Percentiles rank a stretch among this genome's conserved stretches.
Conservation (phyloP, 1,140 invertebrate genomes). For the Drosophila pandora region DNA sequence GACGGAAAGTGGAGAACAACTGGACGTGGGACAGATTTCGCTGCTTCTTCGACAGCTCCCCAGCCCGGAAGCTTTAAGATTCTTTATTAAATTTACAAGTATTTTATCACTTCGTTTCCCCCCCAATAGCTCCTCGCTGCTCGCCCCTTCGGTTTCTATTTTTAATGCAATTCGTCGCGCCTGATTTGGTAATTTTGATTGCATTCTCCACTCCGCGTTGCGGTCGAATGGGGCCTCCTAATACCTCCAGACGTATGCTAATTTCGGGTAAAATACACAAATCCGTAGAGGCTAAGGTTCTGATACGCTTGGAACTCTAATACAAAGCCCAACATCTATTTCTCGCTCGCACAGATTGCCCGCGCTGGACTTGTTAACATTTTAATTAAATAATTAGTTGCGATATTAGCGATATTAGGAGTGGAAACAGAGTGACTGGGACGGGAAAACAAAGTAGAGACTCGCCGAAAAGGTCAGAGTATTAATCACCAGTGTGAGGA, state of each 20-base stretch:
- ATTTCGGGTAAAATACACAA: slow-evolving; percentile 32
- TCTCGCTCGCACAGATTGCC: slow-evolving; percentile 45
- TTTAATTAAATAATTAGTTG: slow-evolving; percentile 65
- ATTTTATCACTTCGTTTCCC: too few relatives aligned
- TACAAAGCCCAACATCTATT: slow-evolving; percentile 54
- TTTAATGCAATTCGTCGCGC: slow-evolving; percentile 62
- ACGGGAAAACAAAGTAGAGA: too few relatives aligned
- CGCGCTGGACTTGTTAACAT: slow-evolving; percentile 60
- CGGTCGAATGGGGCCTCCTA: neutral
- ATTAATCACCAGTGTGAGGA: slow-evolving; percentile 35
- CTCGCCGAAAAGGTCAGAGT: slow-evolving; percentile 25
- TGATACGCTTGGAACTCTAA: slow-evolving; percentile 57
- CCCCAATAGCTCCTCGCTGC: too few relatives aligned
- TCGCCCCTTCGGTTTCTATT: slow-evolving; percentile 22
- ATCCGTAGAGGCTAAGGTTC: slow-evolving; percentile 29
- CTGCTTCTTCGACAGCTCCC: neutral
- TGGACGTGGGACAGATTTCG: neutral
- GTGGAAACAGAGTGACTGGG: neutral
- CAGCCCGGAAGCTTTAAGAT: neutral
- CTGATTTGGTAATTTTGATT: slow-evolving; percentile 65
- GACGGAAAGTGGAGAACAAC: neutral
- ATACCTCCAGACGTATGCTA: slow-evolving; percentile 11
- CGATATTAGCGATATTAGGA: slow-evolving; percentile 51
- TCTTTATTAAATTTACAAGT: neutral
- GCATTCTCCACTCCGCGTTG: slow-evolving; percentile 38